A percentile compares a stretch with the other conserved stretches of the same genome.
These are phyloP conservation scores for Globodera rostochiensis DNA, from an alignment of 1,140 invertebrate genomes.

Conservation along the genomic window DNA sequence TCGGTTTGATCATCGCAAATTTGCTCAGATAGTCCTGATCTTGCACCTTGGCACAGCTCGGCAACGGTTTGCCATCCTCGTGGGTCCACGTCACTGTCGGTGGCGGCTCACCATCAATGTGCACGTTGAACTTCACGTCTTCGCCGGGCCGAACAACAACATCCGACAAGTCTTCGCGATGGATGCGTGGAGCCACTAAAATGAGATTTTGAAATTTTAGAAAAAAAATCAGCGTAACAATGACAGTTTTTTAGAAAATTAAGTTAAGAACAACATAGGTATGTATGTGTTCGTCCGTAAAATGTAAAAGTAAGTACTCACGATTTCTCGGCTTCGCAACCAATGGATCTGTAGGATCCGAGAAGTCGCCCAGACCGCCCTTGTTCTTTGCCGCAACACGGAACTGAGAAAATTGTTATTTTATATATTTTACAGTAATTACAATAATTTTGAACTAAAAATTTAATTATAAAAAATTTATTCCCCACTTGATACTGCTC, in stretches of 20 bases:
- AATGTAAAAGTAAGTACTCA: slow-evolving; percentile 50
- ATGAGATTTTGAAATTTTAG: neutral
- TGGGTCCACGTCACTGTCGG: slow-evolving; percentile 70
- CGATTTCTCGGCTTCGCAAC: slow-evolving; percentile 73
- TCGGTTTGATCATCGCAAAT: slow-evolving; percentile 80
- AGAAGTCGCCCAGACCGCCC: slow-evolving; percentile 87
- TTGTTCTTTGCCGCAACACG: slow-evolving; percentile 92
- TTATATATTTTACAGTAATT: slow-evolving; percentile 72
- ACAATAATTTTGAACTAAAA: slow-evolving; percentile 70
- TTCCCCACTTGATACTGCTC: slow-evolving; percentile 74
- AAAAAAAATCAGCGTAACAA: no score
- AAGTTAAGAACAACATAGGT: no score
- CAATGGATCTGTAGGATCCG: slow-evolving; percentile 84
- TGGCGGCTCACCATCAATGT: slow-evolving; percentile 85
- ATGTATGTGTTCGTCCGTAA: no score
- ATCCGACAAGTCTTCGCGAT: slow-evolving; percentile 83
- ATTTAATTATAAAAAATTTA: no score
- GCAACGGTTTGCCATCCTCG: slow-evolving; percentile 49
- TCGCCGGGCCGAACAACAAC: slow-evolving; percentile 84
- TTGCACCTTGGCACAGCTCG: slow-evolving; percentile 70
- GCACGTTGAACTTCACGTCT: slow-evolving; percentile 81
- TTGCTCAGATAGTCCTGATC: slow-evolving; percentile 84
- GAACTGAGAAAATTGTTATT: slow-evolving; percentile 74
- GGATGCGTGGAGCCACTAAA: slow-evolving; percentile 83
- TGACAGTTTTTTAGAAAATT: no score